Evolutionary conservation across 1,140 invertebrate genomes (phyloP).

Genomic region (Diorhabda elongata): DNA sequence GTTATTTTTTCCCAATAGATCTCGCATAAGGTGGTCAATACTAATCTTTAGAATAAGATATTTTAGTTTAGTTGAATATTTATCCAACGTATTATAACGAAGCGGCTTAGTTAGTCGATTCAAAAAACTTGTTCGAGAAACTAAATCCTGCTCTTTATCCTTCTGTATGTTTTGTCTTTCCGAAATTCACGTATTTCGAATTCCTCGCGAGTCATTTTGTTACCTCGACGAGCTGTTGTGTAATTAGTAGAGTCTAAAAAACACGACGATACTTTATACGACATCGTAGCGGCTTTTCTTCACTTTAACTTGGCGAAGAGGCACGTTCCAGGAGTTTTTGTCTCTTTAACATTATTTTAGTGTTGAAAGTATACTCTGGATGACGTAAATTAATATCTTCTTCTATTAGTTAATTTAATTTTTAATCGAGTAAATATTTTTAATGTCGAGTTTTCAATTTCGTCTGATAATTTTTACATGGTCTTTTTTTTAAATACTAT

Average conservation of each 20-base stretch:
- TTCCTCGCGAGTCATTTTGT: conserved; percentile 34
- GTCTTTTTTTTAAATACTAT: not conserved
- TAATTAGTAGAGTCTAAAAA: conserved; percentile 35
- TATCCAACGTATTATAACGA: no score
- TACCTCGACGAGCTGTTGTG: conserved; percentile 30
- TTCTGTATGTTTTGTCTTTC: not conserved
- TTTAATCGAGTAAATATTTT: not conserved
- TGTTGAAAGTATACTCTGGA: not conserved
- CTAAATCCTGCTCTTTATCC: conserved; percentile 1
- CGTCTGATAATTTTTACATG: no score
- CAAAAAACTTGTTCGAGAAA: not conserved
- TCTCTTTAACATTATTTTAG: not conserved
- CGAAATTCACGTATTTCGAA: conserved; percentile 30
- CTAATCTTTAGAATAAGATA: no score
- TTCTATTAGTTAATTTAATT: not conserved
- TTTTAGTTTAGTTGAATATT: no score
- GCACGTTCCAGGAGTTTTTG: conserved; percentile 13
- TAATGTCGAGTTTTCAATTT: no score
- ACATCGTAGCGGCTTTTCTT: conserved; percentile 27
- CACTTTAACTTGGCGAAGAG: conserved; percentile 26
- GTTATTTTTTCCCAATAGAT: no score
- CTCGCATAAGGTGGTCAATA: no score
- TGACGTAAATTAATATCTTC: not conserved
- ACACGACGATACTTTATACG: conserved; percentile 34
- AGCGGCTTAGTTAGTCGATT: not conserved